Evolutionary conservation across 2,797 vertebrate genomes (phyloP), one percentile per base, ranked within the genome.

Genomic region (Pachyuromys duprasi): DNA sequence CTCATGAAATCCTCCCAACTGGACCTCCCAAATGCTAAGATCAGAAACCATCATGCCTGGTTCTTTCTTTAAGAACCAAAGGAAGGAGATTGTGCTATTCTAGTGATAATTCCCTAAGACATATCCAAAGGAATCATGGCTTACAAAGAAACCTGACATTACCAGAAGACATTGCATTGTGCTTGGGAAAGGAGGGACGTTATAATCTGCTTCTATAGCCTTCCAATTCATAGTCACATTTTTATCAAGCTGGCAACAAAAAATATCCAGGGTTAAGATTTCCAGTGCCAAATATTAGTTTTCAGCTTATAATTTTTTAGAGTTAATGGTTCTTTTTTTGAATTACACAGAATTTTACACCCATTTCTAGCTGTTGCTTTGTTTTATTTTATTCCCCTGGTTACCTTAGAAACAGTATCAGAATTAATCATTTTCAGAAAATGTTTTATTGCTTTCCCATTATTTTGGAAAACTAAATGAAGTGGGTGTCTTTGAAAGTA

Each of bases 381-480:
- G 82, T 90, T 97, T 97, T 81, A 92, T 94, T 96, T 96, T 91
- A 95, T 83, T 70, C 18, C 49, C 70, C 86, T 96, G 74, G 92
- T 97, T 97, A 89, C 95, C 97, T 86, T 97, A 95, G 97, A 97
- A 97, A 97, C 97, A 65, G 86, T 76, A 74, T 55, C 28, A 31
- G 55, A 96, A 93, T 96, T 97, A 94, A 92, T 97, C 90, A 87
- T 95, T 95, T 96, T 95, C 89, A 93, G 67, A 95, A 96, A 94
- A 89, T 45, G 86, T 65, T 72, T 91, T 93, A 94, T 95, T 91
- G 83, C 83, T 95, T 95, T 96, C 74, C 88, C 45, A 65, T 97
- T 96, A 95, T 93, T 96, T 97, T 93, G 49, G 88, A 86, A 96
- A 97, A 95, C 45, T 94, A 96, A 96, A 95, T 93, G 31, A 96